A percentile compares a stretch with the other conserved stretches of the same genome.
These are phyloP conservation scores for Cephus pulcher DNA, from an alignment of 2,888 invertebrate species.

Conservation along the genomic window DNA sequence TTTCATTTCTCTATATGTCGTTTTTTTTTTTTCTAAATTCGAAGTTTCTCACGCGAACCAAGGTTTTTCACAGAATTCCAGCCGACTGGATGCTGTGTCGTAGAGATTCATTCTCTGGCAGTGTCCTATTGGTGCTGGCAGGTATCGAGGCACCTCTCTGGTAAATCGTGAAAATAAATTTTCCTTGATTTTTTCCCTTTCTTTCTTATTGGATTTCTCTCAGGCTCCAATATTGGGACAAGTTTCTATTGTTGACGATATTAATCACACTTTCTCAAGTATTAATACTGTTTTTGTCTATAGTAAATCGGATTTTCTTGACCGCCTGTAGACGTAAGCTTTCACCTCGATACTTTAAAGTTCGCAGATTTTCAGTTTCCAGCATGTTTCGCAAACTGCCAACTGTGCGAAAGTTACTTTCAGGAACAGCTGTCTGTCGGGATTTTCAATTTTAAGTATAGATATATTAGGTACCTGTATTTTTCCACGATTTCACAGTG, in stretches of 20 bases:
- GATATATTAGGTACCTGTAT: not conserved
- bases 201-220: too few relatives aligned
- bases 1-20: not conserved
- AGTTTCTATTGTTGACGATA: not conserved
- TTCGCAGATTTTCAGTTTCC: not conserved
- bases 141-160: not conserved
- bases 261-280: not conserved
- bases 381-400: not conserved
- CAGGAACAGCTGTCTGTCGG: not conserved
- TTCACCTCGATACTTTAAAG: not conserved
- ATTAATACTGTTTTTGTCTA: not conserved
- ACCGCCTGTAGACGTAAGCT: not conserved
- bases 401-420: not conserved
- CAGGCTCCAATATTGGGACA: not conserved
- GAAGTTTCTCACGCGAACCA: not conserved
- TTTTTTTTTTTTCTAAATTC: not conserved
- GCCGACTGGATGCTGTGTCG: not conserved
- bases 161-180: too few relatives aligned
- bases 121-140: not conserved
- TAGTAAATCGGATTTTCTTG: not conserved
- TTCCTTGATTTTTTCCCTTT: too few relatives aligned
- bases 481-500: not conserved
- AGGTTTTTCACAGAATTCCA: not conserved
- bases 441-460: not conserved
- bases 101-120: not conserved